Evolutionary conservation across 1,140 invertebrate genomes (phyloP).

Genomic region (Brachionus rubens): DNA sequence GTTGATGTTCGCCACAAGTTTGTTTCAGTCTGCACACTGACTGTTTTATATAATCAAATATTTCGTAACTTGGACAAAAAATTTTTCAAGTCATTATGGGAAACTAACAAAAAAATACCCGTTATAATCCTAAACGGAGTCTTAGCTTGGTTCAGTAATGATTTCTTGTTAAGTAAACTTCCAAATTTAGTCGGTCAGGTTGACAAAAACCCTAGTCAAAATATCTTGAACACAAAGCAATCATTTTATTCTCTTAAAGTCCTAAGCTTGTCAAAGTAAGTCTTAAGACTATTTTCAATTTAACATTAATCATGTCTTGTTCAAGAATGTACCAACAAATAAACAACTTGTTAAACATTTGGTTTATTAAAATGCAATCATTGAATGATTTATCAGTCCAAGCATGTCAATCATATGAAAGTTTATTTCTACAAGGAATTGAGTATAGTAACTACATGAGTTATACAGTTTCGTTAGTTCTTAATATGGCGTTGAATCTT

Average conservation of each 20-base stretch:
- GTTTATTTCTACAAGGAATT: constrained; percentile 60
- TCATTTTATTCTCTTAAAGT: constrained; percentile 65
- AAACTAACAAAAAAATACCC: constrained; percentile 74
- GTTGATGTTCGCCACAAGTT: constrained; percentile 65
- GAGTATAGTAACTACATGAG: constrained; percentile 62
- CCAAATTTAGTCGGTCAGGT: constrained; percentile 64
- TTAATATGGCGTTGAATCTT: constrained; percentile 75
- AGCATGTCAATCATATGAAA: not conserved
- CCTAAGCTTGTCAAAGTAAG: constrained; percentile 63
- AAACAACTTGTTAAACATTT: not conserved
- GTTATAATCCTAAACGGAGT: constrained; percentile 72
- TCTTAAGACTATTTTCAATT: not conserved
- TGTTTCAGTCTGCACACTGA: constrained; percentile 70
- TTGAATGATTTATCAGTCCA: constrained; percentile 5
- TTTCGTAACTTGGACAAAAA: constrained; percentile 76
- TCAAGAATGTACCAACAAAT: constrained; percentile 6
- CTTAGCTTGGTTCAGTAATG: constrained; percentile 74
- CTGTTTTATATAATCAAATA: constrained; percentile 71
- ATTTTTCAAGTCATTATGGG: constrained; percentile 69
- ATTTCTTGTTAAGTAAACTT: constrained; percentile 68
- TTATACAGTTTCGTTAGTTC: constrained; percentile 66
- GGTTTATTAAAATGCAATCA: constrained; percentile 22
- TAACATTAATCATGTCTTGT: no score
- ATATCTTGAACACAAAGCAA: constrained; percentile 63
- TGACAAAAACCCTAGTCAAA: constrained; percentile 63